Evolutionary conservation across 2,888 invertebrate genomes (phyloP).

Genomic region (Lasioglossum pauxillum): DNA sequence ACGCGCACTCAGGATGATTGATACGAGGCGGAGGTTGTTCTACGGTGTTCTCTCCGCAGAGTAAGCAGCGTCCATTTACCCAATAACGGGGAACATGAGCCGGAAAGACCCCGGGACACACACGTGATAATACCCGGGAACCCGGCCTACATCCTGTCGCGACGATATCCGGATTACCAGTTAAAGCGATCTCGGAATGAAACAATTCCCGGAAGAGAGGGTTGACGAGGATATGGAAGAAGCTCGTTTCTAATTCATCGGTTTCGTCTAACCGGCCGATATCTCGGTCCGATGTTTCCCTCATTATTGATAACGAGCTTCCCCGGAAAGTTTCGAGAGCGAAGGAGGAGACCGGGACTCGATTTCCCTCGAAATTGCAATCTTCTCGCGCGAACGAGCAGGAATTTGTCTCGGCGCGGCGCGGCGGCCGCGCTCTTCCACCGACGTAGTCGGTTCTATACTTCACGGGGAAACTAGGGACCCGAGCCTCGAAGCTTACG

Average conservation of each 20-base stretch:
- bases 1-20: conserved; percentile 10
- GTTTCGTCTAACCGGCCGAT: conserved; percentile 29
- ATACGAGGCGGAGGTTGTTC: conserved; percentile 8
- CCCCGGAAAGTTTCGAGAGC: conserved; percentile 6
- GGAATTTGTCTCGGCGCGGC: conserved; percentile 19
- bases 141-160: neutral
- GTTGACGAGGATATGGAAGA: neutral
- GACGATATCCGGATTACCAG: neutral
- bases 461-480: neutral
- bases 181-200: neutral
- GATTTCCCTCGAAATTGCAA: conserved; percentile 40
- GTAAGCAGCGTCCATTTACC: conserved; percentile 16
- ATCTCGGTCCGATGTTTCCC: conserved; percentile 18
- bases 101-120: neutral
- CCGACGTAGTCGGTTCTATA: neutral
- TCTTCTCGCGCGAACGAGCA: conserved; percentile 27
- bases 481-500: conserved; percentile 1
- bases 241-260: conserved; percentile 15
- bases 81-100: conserved; percentile 9
- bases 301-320: conserved; percentile 37
- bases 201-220: neutral
- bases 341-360: neutral
- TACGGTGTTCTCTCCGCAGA: neutral
- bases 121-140: neutral
- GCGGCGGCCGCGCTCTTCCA: neutral